Base-by-base conservation (phyloP, 2,113 vertebrate genomes). In the Pogonocichla stellata region DNA sequence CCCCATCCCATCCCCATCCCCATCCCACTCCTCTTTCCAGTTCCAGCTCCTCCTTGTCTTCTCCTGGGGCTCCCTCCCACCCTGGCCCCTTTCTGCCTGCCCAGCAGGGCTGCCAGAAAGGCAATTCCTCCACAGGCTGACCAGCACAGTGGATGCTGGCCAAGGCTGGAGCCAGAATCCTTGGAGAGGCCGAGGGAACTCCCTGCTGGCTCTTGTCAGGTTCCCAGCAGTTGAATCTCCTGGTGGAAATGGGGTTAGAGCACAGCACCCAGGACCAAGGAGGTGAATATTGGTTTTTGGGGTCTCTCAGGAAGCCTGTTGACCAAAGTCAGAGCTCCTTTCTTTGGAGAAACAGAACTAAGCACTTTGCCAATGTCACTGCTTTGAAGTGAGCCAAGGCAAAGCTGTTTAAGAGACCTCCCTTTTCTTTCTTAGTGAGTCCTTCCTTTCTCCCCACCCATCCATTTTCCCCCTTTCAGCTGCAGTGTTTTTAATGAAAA, bases 121-220 rank as follows among this genome's bases (percentile, higher is more conserved):
- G 31, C 40, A 13, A n/a, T 58, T 67, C 16, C 31, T 73, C 61
- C n/a, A 12, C 28, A 69, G 66, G 38, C 73, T 56, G 70, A 7
- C 19, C 42, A 36, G 48, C 34, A 50, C 1, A 20, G 28, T 0
- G 0, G 43, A 20, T n/a, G 38, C 42, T 58, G 42, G 54, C 51
- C 60, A 51, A n/a, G 77, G 34, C 43, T 47, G 48, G 48, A 64
- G 34, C 31, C 78, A 72, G 22, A 19, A 61, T n/a, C 9, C 4
- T 5, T 17, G 1, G 54, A 82, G 66, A 57, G 11, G 42, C 28
- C 17, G 28, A 90, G 62, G 42, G 82, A 93, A 73, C 13, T 61
- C 24, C 0, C 0, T n/a, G 53, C 9, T 56, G 77, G 45, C 31
- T 38, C 45, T 40, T 22, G 15, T 38, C 40, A 61, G 53, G 53